Percentiles rank a stretch among this genome's conserved stretches.
Conservation (phyloP, 2,113 vertebrate species). For the Carollia perspicillata region DNA sequence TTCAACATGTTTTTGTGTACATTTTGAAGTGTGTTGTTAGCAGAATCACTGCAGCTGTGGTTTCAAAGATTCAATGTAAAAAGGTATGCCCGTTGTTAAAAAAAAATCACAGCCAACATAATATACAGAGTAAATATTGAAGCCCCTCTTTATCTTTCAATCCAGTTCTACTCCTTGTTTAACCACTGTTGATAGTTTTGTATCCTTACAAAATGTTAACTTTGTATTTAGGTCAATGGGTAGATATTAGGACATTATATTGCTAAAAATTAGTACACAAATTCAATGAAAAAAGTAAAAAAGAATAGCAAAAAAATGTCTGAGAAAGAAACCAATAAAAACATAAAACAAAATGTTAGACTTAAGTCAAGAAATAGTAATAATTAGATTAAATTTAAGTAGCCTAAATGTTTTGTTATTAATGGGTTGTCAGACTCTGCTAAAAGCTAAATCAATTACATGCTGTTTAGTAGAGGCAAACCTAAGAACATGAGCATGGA, state of each 20-base stretch:
- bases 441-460: background rate
- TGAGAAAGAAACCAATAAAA: background rate
- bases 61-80: background rate
- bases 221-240: background rate
- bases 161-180: background rate
- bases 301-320: background rate
- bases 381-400: background rate
- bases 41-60: background rate
- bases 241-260: background rate
- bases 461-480: background rate
- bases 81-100: background rate
- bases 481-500: background rate
- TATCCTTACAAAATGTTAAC: background rate
- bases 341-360: background rate
- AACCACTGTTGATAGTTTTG: background rate
- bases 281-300: background rate
- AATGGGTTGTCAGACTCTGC: background rate
- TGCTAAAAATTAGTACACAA: background rate
- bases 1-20: background rate
- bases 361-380: background rate
- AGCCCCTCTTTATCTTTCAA: background rate
- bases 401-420: background rate
- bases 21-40: background rate
- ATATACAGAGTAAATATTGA: background rate
- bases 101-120: background rate